Percentiles rank a stretch among this genome's conserved stretches.
Conservation (phyloP, 53 echinoderm and acorn worm species). For the Apostichopus leukothele region DNA sequence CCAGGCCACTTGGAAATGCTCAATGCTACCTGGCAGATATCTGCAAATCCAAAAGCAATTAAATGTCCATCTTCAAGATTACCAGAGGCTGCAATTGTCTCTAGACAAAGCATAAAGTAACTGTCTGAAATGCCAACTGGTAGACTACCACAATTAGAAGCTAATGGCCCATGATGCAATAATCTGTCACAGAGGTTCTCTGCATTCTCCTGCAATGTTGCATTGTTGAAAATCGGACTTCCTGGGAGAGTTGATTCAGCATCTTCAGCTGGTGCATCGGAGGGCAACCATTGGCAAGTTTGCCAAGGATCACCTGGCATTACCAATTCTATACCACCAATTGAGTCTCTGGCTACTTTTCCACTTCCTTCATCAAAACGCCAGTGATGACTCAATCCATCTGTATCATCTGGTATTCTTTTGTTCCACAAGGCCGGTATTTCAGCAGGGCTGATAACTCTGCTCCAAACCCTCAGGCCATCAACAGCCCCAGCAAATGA, state of each 20-base stretch:
- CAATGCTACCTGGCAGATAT: conserved; percentile 75
- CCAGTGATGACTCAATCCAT: conserved; percentile 65
- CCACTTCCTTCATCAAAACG: conserved; percentile 89
- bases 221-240: conserved; percentile 23
- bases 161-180: conserved; percentile 55
- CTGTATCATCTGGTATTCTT: conserved; percentile 46
- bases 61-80: conserved; percentile 56
- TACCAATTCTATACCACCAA: conserved; percentile 52
- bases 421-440: conserved; percentile 67
- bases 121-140: conserved; percentile 52
- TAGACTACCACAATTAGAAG: conserved; percentile 56
- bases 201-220: conserved; percentile 36
- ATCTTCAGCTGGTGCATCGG: conserved; percentile 65
- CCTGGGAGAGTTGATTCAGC: conserved; percentile 21
- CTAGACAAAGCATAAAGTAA: conserved; percentile 68
- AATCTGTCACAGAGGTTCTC: conserved; percentile 56
- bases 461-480: conserved; percentile 85
- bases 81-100: conserved; percentile 59
- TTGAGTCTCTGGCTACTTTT: conserved; percentile 53
- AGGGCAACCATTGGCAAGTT: conserved; percentile 68
- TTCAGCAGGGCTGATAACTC: conserved; percentile 64
- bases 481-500: conserved; percentile 68
- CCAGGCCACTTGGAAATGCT: conserved; percentile 78
- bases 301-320: conserved; percentile 75
- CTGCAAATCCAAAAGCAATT: conserved; percentile 81